Evolutionary conservation across 1,140 invertebrate genomes (phyloP), one percentile per base, ranked within the genome.

Genomic region (Teleopsis dalmanni): DNA sequence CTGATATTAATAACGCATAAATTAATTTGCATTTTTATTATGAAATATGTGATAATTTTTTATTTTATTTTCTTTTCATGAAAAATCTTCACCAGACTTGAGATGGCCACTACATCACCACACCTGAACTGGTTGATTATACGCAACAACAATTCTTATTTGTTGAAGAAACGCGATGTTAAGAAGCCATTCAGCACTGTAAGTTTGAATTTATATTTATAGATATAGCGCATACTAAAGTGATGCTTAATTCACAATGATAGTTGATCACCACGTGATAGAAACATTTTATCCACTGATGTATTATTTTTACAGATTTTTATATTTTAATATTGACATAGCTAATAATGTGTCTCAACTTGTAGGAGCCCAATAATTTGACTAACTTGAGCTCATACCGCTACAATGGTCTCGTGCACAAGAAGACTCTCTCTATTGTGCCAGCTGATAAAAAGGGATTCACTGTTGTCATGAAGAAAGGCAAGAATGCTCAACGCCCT

Each of bases 111-210:
- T 60, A 38, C 47, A 45, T 85, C 85, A 63, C 78, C 87, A 16
- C 83, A 88, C 73, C 76, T 92, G 50, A 83, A 83, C 61, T 96
- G 93, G 93, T 85, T 92, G 80, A 90, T 97, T 54, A 87, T 95
- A 61, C 82, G 91, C 52, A 93, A 95, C 73, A 92, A 91, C 72
- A 93, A 91, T 78, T 83, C 88, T 51, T 94, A 90, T 71, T 77
- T 96, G 42, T 73, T 91, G 51, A 94, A 93, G 75, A 92, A 91
- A 68, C 81, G 88, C 53, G 90, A 91, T 70, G 85, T 93, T 53
- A 86, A 81, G 57, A 92, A 93, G 69, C 88, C 87, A 33, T 95
- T 95, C 76, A 94, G 88, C 65, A 87, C 79, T 62, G 87, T 90
- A 78, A 77, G 79, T 79, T 23, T 48, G n/a, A 0, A 18, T 14